These are phyloP conservation scores for Acanthosepion esculentum DNA, from an alignment of 2,888 invertebrate genomes.

Conservation along the genomic window DNA sequence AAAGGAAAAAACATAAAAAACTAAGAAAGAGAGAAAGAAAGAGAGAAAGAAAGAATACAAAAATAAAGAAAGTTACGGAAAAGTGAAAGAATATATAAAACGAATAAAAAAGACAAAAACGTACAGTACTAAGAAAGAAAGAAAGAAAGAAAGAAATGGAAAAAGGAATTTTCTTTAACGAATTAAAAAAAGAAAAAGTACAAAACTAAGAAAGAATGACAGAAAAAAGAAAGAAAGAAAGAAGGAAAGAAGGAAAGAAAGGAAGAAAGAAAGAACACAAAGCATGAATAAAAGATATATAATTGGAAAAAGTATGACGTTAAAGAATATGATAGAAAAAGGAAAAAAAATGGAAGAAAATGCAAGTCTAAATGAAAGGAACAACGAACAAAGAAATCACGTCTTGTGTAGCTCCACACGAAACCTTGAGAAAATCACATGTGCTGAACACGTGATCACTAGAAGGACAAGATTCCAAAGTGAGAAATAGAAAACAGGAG, in stretches of 20 bases:
- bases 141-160: not conserved
- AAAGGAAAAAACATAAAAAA: not conserved
- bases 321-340: not conserved
- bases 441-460: not conserved
- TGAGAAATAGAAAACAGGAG: not conserved
- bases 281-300: not conserved
- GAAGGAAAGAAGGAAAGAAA: not conserved
- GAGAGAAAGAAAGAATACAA: not conserved
- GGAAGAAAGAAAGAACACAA: not conserved
- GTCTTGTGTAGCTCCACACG: not conserved
- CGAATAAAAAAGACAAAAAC: not conserved
- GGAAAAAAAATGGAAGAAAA: not conserved
- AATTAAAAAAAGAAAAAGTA: not conserved
- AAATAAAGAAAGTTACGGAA: not conserved
- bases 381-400: not conserved
- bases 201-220: too few species aligned
- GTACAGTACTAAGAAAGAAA: not conserved
- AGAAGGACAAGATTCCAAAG: not conserved
- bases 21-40: not conserved
- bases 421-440: not conserved
- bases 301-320: not conserved
- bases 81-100: not conserved
- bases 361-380: not conserved
- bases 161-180: not conserved
- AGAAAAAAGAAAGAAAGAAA: too few species aligned